Evolutionary conservation across 2,888 invertebrate species (phyloP).

Genomic region (Lamproptera curius): DNA sequence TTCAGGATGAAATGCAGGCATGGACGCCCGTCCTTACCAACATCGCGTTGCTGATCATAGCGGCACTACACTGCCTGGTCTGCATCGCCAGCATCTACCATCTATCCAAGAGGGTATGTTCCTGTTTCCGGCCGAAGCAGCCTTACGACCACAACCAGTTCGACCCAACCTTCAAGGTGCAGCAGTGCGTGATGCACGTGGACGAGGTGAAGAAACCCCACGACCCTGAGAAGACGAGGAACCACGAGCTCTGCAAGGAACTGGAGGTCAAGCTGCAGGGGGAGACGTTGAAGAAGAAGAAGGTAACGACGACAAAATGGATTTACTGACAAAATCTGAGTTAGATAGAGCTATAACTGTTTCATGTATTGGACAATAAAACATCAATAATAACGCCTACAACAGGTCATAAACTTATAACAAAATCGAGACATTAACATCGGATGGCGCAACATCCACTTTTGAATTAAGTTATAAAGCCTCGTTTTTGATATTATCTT

Average conservation of each 20-base stretch:
- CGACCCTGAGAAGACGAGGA: conserved; percentile 41
- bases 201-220: conserved; percentile 54
- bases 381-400: background rate
- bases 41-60: conserved; percentile 79
- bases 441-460: too few species aligned
- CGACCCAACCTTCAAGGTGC: conserved; percentile 55
- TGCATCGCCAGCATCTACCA: conserved; percentile 74
- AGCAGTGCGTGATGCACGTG: conserved; percentile 53
- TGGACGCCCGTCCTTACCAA: conserved; percentile 81
- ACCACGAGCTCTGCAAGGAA: conserved; percentile 58
- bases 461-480: too few species aligned
- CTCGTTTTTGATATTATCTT: too few species aligned
- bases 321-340: too few species aligned
- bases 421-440: too few species aligned
- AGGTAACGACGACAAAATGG: too few species aligned
- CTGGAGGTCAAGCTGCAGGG: conserved; percentile 62
- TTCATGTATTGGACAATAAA: too few species aligned
- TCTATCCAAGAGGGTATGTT: conserved; percentile 73
- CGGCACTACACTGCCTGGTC: conserved; percentile 76
- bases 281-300: conserved; percentile 54
- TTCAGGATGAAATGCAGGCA: conserved; percentile 71
- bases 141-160: conserved; percentile 74
- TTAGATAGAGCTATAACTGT: too few species aligned
- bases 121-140: conserved; percentile 73
- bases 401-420: background rate